Percentiles rank a stretch among this genome's conserved stretches.
Conservation (phyloP, 1,140 invertebrate species). For the Pygmarrhopalites habei region DNA sequence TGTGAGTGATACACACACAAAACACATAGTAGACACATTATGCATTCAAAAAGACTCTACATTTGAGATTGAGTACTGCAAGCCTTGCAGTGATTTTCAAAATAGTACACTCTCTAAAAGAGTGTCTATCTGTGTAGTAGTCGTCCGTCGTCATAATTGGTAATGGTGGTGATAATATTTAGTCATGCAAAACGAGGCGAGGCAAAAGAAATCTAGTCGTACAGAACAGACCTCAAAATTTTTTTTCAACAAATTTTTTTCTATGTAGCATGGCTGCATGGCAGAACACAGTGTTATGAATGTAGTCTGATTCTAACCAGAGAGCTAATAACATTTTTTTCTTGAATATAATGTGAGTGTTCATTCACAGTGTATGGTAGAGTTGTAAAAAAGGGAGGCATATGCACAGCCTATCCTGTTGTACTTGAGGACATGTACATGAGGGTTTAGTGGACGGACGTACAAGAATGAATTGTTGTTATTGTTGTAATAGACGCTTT, state of each 20-base stretch:
- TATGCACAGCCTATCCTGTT: not conserved
- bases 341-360: not conserved
- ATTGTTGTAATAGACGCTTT: not conserved
- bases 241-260: not conserved
- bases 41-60: too few relatives aligned
- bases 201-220: not conserved
- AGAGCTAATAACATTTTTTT: not conserved
- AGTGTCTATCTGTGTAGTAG: too few relatives aligned
- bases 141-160: not conserved
- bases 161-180: slow-evolving; percentile 10
- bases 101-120: too few relatives aligned
- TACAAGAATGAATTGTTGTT: not conserved
- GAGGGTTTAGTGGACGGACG: not conserved
- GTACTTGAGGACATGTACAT: not conserved
- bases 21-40: too few relatives aligned
- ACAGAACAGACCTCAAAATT: not conserved
- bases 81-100: too few relatives aligned
- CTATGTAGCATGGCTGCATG: not conserved
- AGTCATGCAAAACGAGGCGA: slow-evolving; percentile 11
- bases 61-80: too few relatives aligned
- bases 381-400: too few relatives aligned
- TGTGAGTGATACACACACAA: too few relatives aligned
- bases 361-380: not conserved
- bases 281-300: not conserved
- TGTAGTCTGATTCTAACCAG: not conserved